Evolutionary conservation across 2,888 invertebrate genomes (phyloP).

Genomic region (Lottia gigantea): DNA sequence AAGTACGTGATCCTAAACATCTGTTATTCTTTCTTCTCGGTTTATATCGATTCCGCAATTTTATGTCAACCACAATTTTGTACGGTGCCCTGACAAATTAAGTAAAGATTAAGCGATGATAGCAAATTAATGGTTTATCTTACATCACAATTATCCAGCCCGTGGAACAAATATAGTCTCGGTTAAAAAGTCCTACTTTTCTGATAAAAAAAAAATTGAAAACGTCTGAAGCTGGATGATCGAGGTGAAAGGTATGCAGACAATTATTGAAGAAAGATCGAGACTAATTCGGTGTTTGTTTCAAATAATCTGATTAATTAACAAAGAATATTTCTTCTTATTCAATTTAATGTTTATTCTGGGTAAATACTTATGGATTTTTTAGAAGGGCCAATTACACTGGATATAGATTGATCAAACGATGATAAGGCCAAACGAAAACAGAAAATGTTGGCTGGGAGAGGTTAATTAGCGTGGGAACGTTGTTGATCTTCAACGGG

Average conservation of each 20-base stretch:
- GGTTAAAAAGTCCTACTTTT: no score
- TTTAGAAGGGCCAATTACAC: background rate
- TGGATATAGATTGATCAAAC: no score
- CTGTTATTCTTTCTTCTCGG: background rate
- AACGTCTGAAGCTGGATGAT: no score
- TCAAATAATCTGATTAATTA: conserved; percentile 10
- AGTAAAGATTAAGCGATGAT: background rate
- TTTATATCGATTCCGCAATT: background rate
- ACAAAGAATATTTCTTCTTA: background rate
- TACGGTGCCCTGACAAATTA: conserved; percentile 3
- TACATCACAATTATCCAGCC: no score
- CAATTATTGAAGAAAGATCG: conserved; percentile 1
- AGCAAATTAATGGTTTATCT: no score
- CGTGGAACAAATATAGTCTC: no score
- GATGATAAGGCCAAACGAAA: no score
- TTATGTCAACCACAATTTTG: conserved; percentile 5
- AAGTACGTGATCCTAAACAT: conserved; percentile 7
- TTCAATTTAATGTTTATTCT: background rate
- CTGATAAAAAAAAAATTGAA: no score
- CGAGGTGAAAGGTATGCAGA: no score
- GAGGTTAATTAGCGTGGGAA: no score
- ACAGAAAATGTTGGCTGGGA: no score
- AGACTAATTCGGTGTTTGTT: background rate
- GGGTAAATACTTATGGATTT: conserved; percentile 5
- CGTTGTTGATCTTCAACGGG: no score